Base-by-base conservation (phyloP, 2,113 vertebrate species). In the Neotragus moschatus region DNA sequence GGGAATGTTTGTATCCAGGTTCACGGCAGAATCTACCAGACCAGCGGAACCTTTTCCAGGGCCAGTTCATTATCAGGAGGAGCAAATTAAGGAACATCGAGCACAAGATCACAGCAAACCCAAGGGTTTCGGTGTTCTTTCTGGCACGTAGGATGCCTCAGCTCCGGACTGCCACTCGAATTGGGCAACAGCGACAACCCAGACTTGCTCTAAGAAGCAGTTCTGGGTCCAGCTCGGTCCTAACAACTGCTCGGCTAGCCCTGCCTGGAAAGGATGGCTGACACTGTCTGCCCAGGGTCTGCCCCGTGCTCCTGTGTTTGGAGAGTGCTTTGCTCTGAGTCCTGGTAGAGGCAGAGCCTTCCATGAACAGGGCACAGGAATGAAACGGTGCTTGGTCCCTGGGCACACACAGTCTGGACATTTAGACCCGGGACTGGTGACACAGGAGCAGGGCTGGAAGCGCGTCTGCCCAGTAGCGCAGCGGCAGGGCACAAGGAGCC, bases 381-480 rank as follows among this genome's bases (percentile, higher is more conserved):
- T 47, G 28, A 63, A 58, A 58, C 0, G 3, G 3, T 21, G 5
- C 5, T 12, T 0, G 7, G 39, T 7, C 33, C 12, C 19, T n/a
- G 12, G 21, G n/a, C 25, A 25, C 30, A 28, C 0, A 0, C 7
- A 15, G 9, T 16, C 30, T 61, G 39, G 39, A 21, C 26, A 33
- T 28, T 5, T 5, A 47, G 77, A 6, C 19, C 53, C 43, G 30
- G 39, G 49, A 60, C 39, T 60, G 28, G 26, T 6, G 2, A 28
- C 7, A 23, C 14, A 33, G 56, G 8, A 88, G 28, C 0, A 1
- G 56, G n/a, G 25, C 33, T 51, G 0, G 39, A 2, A 4, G 47
- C 58, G 25, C 17, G 8, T 0, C 23, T 6, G 21, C 7, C 51
- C 17, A 7, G 49, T 1, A 43, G 30, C 0, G 8, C 0, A 2